Conservation (phyloP, 1,140 invertebrate species). For the Acromyrmex heyeri region DNA sequence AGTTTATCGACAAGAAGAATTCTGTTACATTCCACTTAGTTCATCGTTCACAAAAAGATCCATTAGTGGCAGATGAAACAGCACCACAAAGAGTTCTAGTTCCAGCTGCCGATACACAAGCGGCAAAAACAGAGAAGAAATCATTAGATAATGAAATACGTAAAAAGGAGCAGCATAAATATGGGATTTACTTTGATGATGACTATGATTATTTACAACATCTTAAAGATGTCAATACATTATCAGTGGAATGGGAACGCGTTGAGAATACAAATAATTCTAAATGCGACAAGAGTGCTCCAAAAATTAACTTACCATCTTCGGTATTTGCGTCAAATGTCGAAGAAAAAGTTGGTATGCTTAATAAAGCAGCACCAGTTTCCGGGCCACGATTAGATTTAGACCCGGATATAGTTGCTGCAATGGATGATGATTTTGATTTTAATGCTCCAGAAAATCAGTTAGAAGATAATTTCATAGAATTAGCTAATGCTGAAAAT, state of each 20-base stretch:
- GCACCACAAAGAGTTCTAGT: constrained; percentile 95
- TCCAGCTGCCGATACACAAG: constrained; percentile 85
- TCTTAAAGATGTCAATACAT: constrained; percentile 90
- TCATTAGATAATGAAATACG: constrained; percentile 86
- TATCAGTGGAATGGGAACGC: constrained; percentile 82
- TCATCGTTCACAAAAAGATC: constrained; percentile 97
- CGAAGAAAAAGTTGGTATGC: constrained; percentile 95
- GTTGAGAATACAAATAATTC: constrained; percentile 73
- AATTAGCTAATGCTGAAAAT: constrained; percentile 89
- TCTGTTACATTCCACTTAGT: constrained; percentile 96
- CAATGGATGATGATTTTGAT: constrained; percentile 97
- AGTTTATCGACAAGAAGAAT: constrained; percentile 97
- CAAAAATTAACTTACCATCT: constrained; percentile 92
- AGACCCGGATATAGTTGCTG: constrained; percentile 97
- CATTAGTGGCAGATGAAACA: constrained; percentile 94
- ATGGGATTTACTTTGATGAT: constrained; percentile 98
- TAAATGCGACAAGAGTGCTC: constrained; percentile 77
- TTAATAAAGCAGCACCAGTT: constrained; percentile 95
- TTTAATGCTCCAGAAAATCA: constrained; percentile 93
- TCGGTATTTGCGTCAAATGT: constrained; percentile 96
- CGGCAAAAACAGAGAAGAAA: constrained; percentile 70
- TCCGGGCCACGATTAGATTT: constrained; percentile 92
- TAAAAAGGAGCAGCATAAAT: constrained; percentile 94
- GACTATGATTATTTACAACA: constrained; percentile 98
- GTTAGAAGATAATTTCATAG: constrained; percentile 97